Evolutionary conservation across 2,113 vertebrate genomes (phyloP), one percentile per base, ranked within the genome.

Genomic region (Caretta caretta): DNA sequence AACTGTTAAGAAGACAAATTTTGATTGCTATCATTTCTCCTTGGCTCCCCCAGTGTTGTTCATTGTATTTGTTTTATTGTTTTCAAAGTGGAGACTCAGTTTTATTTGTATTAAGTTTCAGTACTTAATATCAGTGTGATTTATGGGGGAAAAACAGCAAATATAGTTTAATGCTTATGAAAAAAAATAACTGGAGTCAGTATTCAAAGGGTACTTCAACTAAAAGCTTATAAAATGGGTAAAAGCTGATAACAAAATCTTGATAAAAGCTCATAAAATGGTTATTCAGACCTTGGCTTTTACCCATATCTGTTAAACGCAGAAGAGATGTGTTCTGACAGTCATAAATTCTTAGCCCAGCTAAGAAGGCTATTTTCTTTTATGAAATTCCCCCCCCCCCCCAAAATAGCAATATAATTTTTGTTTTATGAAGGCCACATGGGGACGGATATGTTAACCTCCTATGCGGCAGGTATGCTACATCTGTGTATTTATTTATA

Each of bases 201-300:
- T 51, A 86, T 84, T 95, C 38, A 91, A 80, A 49, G 88, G 90
- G 80, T 38, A 84, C 4, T 49, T 8, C 35, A 90, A 2, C 35
- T 87, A 84, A 93, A 94, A 90, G 54, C 69, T 91, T 80, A 65
- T 17, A 89, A 90, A 88, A 94, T 49, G 13, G 49, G 1, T 83
- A 91, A 86, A 3, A 88, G 22, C 6, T 59, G 81, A 65, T 84
- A 94, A 93, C 6, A 95, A 92, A 95, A 93, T 4, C 35, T 82
- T 89, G 56, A 75, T 62, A 78, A 93, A 96, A 92, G 16, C 78
- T 86, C 51, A 69, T 89, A 62, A 88, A 80, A 22, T 53, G 19
- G 0, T 8, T 80, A 48, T 53, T 80, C 54, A 62, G 69, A 42
- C 2, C 84, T 91, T 86, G 59, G 16, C 6, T 90, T 89, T 90